phyloP scores from a whole-genome alignment of 2,888 invertebrate genomes.

The Meghimatium bilineatum region DNA sequence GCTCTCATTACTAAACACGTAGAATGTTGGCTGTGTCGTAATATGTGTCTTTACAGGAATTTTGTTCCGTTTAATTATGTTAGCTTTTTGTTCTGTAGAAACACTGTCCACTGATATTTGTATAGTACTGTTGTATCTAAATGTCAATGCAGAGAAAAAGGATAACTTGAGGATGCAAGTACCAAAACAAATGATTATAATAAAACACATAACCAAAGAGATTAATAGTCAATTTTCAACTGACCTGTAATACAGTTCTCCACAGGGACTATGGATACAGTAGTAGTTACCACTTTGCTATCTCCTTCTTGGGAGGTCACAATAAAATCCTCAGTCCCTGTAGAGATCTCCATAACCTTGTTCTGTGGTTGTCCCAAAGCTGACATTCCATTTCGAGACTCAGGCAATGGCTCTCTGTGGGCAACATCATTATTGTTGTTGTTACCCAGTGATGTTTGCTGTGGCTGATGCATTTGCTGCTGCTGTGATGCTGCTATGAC shows the following conservation, averaged over 20 bases:
- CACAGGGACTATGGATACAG: constrained; percentile 39
- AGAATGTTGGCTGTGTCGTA: too few relatives aligned
- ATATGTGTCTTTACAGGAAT: too few relatives aligned
- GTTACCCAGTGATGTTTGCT: not conserved
- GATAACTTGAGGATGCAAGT: not conserved
- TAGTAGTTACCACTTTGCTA: constrained; percentile 22
- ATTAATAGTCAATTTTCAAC: not conserved
- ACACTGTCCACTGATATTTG: too few relatives aligned
- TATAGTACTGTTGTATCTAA: too few relatives aligned
- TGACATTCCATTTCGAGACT: constrained; percentile 33
- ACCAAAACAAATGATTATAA: not conserved
- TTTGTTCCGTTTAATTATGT: too few relatives aligned
- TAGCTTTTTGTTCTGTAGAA: too few relatives aligned
- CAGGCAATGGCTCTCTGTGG: constrained; percentile 16
- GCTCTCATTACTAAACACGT: too few relatives aligned
- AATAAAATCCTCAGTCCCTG: constrained; percentile 37
- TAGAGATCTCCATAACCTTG: constrained; percentile 42
- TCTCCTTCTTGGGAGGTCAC: constrained; percentile 22
- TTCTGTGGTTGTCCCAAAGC: constrained; percentile 23
- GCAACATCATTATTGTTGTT: constrained; percentile 42
- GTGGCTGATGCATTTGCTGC: constrained; percentile 24
- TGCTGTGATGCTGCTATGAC: constrained; percentile 40
- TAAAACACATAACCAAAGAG: not conserved
- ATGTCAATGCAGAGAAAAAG: not conserved
- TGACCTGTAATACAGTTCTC: constrained; percentile 44